Conservation (phyloP, 1,140 invertebrate genomes). For the Argopecten irradians region DNA sequence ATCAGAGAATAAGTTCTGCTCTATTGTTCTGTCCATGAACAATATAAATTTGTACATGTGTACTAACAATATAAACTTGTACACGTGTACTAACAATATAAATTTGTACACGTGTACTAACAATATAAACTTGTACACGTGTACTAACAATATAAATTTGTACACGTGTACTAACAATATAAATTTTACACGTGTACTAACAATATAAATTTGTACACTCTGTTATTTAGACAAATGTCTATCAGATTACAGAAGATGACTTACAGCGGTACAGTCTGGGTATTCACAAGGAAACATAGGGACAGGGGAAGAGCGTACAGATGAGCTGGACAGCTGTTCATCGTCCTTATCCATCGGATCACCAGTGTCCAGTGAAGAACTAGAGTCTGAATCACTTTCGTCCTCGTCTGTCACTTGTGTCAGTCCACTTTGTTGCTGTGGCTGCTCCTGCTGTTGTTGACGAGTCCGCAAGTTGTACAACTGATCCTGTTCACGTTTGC, state of each 20-base stretch:
- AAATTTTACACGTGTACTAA: not conserved
- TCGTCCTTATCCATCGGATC: constrained; percentile 49
- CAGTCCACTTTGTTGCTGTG: constrained; percentile 36
- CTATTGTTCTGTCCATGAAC: no score
- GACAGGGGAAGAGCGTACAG: constrained; percentile 68
- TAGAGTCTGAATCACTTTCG: constrained; percentile 55
- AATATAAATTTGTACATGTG: no score
- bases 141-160: no score
- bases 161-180: not conserved
- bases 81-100: no score
- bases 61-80: no score
- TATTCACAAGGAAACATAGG: constrained; percentile 82
- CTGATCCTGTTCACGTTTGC: constrained; percentile 76
- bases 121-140: no score
- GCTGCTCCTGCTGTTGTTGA: constrained; percentile 48
- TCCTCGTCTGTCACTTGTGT: constrained; percentile 37
- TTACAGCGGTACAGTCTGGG: constrained; percentile 84
- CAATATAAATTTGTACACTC: not conserved
- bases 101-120: no score
- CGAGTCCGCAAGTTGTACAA: constrained; percentile 75
- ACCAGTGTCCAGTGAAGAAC: constrained; percentile 52
- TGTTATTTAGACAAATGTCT: not conserved
- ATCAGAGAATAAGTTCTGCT: no score
- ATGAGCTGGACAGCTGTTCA: constrained; percentile 28
- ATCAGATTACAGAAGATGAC: constrained; percentile 66